Evolutionary conservation across 2,113 vertebrate species (phyloP), one percentile per base, ranked within the genome.

Genomic region (Prietella phreatophila): DNA sequence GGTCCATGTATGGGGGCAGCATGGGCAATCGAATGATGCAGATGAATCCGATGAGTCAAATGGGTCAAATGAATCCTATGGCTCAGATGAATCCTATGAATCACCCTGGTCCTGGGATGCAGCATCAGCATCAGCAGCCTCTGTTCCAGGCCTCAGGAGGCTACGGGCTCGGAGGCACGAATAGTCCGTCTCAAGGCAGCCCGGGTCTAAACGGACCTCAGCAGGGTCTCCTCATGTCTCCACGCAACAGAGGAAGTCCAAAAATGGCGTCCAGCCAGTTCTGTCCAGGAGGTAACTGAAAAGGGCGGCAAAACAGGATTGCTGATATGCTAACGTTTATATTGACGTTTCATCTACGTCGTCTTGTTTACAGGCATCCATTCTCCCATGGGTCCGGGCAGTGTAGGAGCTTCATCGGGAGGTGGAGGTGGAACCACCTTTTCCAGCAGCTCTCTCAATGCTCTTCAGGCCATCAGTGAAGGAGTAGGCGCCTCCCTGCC

Each of bases 381-480:
- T 83, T 99, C 98, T 65, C 97, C 98, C 19, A 96, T 99, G 96
- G 97, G 97, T 91, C 95, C 97, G 58, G 93, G 95, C 67, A 93
- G 95, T 73, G 92, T 92, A 17, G 95, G 95, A 81, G 95, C 96
- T 85, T 60, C 96, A 85, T 58, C 42, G 15, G 92, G 94, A 87
- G 94, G 93, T 76, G 95, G 93, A 87, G 93, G 92, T 89, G 94
- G 93, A 83, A 94, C 93, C 92, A 96, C 92, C 84, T 99, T 97
- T 93, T 99, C 98, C 79, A 99, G 97, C 94, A 99, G 97, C 91
- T 99, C 98, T 9, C 95, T 99, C 67, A 99, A 97, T 78, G 98
- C 98, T 88, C 96, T 99, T 82, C 98, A 99, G 93, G 98, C 98
- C 89, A 99, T 99, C 85, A 99, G 98, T 78, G 98, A 99, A 90